Conservation (phyloP, 1,140 invertebrate genomes). For the Octopus bimaculoides region DNA sequence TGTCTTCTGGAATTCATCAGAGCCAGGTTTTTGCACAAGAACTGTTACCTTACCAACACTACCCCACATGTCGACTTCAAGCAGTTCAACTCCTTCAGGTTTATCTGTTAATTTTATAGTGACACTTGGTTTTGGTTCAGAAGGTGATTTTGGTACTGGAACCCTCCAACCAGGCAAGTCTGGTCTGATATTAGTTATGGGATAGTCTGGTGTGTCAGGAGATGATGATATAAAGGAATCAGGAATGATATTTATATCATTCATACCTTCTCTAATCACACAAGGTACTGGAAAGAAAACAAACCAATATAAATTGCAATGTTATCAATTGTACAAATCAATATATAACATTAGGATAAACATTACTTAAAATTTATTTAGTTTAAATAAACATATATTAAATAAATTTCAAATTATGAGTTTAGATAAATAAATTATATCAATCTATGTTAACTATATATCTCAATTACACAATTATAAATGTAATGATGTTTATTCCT, state of each 20-base stretch:
- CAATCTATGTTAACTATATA: too few species aligned
- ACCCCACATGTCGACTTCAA: background rate
- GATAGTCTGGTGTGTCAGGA: background rate
- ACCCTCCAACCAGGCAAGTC: background rate
- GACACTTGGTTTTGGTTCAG: background rate
- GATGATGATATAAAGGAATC: background rate
- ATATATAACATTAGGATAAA: too few species aligned
- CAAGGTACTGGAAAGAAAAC: background rate
- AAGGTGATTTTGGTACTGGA: background rate
- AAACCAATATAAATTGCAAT: too few species aligned
- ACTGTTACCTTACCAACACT: background rate
- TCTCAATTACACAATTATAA: too few species aligned
- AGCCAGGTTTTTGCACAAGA: background rate
- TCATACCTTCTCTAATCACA: background rate
- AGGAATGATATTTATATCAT: conserved; percentile 1
- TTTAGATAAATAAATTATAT: too few species aligned
- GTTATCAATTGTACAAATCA: too few species aligned
- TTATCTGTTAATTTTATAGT: background rate
- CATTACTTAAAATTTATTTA: too few species aligned
- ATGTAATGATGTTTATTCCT: too few species aligned
- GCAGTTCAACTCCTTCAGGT: conserved; percentile 1
- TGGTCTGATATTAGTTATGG: background rate
- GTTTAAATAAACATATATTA: too few species aligned
- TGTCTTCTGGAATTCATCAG: background rate
- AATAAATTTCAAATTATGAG: too few species aligned